phyloP scores from a whole-genome alignment of 2,888 invertebrate genomes.

The Pristionchus exspectatus region DNA sequence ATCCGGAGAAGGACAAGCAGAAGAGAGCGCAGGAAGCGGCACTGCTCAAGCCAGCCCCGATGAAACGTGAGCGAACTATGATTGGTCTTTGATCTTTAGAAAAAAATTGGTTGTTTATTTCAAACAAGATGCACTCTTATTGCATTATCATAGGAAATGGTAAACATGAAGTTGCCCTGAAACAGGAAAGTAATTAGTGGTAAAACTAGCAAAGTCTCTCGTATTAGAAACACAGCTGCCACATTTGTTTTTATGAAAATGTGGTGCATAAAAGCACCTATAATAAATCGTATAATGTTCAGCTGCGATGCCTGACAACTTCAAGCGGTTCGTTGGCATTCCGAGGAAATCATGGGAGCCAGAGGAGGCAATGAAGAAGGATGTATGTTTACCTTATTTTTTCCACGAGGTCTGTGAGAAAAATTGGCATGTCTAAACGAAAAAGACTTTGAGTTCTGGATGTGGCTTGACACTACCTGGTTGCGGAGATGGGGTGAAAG shows the following conservation, averaged over 20 bases:
- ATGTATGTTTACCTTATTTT: background rate
- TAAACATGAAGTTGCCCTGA: background rate
- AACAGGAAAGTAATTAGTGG: background rate
- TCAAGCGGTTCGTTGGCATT: conserved; percentile 44
- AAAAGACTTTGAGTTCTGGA: background rate
- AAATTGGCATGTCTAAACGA: background rate
- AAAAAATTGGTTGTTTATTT: background rate
- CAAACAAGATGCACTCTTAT: background rate
- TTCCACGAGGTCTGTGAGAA: background rate
- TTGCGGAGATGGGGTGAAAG: background rate
- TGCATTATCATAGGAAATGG: background rate
- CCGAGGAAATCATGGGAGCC: conserved; percentile 53
- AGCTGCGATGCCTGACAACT: conserved; percentile 52
- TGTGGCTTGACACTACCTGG: background rate
- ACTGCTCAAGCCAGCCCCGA: conserved; percentile 47
- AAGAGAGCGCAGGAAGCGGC: conserved; percentile 12
- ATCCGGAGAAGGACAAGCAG: background rate
- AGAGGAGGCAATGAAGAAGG: conserved; percentile 15
- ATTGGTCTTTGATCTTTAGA: background rate
- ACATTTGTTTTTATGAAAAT: too few relatives aligned
- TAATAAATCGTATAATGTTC: background rate
- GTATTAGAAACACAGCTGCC: too few relatives aligned
- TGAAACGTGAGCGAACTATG: conserved; percentile 36
- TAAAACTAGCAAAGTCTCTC: too few relatives aligned
- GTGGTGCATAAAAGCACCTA: background rate